Evolutionary conservation across 1,140 invertebrate genomes (phyloP).

Genomic region (Dendrolimus punctatus): DNA sequence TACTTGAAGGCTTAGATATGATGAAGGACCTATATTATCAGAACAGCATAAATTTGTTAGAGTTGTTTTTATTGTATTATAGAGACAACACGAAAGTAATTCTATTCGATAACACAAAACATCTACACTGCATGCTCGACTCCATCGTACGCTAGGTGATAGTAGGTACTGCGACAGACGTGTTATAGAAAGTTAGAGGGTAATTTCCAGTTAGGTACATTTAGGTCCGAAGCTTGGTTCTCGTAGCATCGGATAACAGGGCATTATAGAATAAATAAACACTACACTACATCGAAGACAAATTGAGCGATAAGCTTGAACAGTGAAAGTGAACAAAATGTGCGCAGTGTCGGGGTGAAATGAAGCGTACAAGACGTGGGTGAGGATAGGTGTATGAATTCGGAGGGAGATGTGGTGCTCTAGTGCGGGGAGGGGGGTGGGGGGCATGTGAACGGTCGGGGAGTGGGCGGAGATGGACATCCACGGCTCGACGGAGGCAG

Average conservation of each 20-base stretch:
- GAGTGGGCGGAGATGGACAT: slow-evolving; percentile 39
- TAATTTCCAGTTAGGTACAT: too few species aligned
- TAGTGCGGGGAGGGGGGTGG: slow-evolving; percentile 36
- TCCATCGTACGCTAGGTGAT: too few species aligned
- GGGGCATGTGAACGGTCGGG: slow-evolving; percentile 44
- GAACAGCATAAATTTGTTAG: neutral
- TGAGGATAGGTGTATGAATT: slow-evolving; percentile 40
- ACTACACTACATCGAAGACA: slow-evolving; percentile 43
- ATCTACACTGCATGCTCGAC: too few species aligned
- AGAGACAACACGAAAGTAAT: too few species aligned
- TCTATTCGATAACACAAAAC: too few species aligned
- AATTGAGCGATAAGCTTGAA: slow-evolving; percentile 46
- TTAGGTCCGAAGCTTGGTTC: slow-evolving; percentile 18
- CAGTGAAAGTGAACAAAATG: slow-evolving; percentile 36
- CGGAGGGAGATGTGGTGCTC: slow-evolving; percentile 32
- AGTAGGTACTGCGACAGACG: too few species aligned
- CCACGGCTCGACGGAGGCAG: slow-evolving; percentile 65
- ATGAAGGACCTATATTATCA: neutral
- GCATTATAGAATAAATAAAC: slow-evolving; percentile 30
- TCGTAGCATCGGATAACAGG: slow-evolving; percentile 17
- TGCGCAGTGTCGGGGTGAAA: slow-evolving; percentile 43
- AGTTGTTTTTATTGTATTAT: too few species aligned
- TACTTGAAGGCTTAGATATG: neutral
- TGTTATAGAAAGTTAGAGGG: too few species aligned
- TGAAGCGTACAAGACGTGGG: slow-evolving; percentile 39